A percentile compares a stretch with the other conserved stretches of the same genome.
Evolutionary conservation across 2,797 vertebrate genomes (phyloP).

Genomic region (Hyperoplus immaculatus): DNA sequence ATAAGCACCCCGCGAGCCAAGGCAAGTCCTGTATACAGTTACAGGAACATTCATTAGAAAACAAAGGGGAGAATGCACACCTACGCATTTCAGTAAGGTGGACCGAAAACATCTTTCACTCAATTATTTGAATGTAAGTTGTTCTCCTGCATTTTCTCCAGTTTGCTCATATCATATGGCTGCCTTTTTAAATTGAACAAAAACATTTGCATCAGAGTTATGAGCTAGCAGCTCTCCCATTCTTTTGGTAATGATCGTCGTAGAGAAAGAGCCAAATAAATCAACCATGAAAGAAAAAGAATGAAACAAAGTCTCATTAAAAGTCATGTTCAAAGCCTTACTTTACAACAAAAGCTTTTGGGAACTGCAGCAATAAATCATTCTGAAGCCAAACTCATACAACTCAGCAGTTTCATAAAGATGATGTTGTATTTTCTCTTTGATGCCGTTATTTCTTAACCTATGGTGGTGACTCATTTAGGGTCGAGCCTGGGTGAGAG

Average conservation of each 20-base stretch:
- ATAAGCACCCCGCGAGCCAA: slow-evolving; percentile 96
- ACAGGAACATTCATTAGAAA: background rate
- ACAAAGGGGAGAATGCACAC: background rate
- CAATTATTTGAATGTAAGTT: background rate
- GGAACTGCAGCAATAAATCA: background rate
- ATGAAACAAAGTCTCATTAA: background rate
- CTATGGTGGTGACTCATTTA: slow-evolving; percentile 61
- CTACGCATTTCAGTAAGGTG: background rate
- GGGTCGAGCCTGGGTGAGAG: slow-evolving; percentile 96
- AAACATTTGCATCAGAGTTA: background rate
- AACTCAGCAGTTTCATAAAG: no score
- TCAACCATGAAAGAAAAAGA: background rate
- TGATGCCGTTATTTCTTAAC: background rate
- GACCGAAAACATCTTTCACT: background rate
- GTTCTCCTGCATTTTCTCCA: background rate
- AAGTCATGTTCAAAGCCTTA: background rate
- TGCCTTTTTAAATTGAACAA: no score
- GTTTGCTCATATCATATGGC: background rate
- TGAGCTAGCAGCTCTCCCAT: background rate
- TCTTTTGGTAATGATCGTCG: background rate
- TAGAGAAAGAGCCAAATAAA: background rate
- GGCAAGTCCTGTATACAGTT: slow-evolving; percentile 77
- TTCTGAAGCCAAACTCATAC: background rate
- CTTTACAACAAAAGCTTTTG: background rate
- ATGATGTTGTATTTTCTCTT: background rate